These are phyloP conservation scores for Thamnophis sirtalis DNA, from an alignment of 2,113 vertebrate species.

Conservation along the genomic window DNA sequence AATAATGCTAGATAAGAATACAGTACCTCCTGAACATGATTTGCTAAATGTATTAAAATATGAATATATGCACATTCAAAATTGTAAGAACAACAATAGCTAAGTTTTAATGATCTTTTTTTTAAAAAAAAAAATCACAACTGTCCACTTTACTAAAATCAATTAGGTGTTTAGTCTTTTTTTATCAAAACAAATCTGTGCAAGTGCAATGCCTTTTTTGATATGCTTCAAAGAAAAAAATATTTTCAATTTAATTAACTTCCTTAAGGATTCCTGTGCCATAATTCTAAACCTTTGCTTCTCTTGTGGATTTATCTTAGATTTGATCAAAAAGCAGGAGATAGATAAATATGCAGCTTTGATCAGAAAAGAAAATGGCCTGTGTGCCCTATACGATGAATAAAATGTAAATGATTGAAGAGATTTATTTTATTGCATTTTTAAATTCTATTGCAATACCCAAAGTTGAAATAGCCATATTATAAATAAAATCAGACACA, in stretches of 20 bases:
- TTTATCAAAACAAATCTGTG: background rate
- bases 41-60: background rate
- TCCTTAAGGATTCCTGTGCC: background rate
- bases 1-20: background rate
- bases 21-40: background rate
- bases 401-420: conserved; percentile 8
- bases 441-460: background rate
- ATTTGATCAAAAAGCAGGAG: background rate
- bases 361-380: background rate
- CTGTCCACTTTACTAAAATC: background rate
- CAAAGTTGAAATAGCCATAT: background rate
- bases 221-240: background rate
- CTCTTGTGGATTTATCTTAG: background rate
- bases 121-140: background rate
- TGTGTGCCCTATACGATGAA: background rate
- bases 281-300: background rate
- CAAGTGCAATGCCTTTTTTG: background rate
- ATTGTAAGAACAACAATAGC: background rate
- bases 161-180: background rate
- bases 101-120: background rate
- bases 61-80: background rate
- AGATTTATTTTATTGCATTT: background rate
- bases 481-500: background rate
- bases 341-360: background rate
- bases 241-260: too few relatives aligned